Evolutionary conservation across 2,797 vertebrate genomes (phyloP), one percentile per base, ranked within the genome.

Genomic region (Lycodopsis pacificus): DNA sequence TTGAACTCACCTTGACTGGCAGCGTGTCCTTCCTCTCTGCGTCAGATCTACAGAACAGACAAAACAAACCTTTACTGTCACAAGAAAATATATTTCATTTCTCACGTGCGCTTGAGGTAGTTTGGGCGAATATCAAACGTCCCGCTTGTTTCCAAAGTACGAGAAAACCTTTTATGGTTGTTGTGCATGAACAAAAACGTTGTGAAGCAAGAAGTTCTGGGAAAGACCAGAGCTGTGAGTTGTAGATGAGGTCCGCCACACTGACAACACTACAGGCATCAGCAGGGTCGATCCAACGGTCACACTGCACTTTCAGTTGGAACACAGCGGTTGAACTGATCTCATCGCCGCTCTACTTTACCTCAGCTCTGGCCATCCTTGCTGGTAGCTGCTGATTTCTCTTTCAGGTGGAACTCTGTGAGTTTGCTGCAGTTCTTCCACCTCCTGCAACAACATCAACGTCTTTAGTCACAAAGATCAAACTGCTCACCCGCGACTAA

Each of bases 381-480:
- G 90, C 86, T 93, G 94, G 67, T 91, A 84, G 0, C 89, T 86
- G 1, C 73, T 13, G 30, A 91, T 80, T 38, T 95, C 94, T 71
- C 63, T 87, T 65, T 94, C 94, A 0, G 86, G 66, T 68, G 94
- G 89, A 57, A 82, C 86, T 78, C 91, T 92, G 67, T 88, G 83
- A 8, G 5, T 85, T 73, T 85, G 95, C 83, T 96, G 95, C 32
- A 93, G 77, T 69, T 96, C 94, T 65, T 93, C 90, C 32, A 89
- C 84, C 72, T 89, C 94, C 91, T 96, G 93, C 42, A 89, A 86
- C 27, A 70, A 87, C 71, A 72, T 20, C 67, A 69, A 49, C 49
- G 2, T 2, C 14, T 12, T 64, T 78, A 69, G 79, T 62, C 32
- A 70, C 76, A 73, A n/a, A 72, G 10, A 25, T 8, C 51, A 49